A percentile compares a stretch with the other conserved stretches of the same genome.
These are phyloP conservation scores for Poecilia velifera DNA, from an alignment of 2,797 vertebrate species.

Conservation along the genomic window DNA sequence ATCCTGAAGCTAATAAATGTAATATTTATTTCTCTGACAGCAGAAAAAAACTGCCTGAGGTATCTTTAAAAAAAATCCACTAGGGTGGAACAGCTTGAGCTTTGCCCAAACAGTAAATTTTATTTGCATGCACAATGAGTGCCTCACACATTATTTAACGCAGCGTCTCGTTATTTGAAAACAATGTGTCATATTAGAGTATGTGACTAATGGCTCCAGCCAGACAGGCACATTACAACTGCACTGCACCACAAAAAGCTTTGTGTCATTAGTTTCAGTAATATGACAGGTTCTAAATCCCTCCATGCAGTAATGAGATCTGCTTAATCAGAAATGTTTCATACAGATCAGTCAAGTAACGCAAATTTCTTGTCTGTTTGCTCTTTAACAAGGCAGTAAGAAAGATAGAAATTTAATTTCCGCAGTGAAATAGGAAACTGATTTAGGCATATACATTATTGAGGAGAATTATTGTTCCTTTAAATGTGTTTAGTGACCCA, in stretches of 20 bases:
- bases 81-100: conserved; percentile 33
- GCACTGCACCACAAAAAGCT: conserved; percentile 18
- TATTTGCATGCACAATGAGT: conserved; percentile 52
- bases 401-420: not conserved
- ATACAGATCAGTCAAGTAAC: not conserved
- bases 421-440: too few species aligned
- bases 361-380: not conserved
- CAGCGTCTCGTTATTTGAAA: conserved; percentile 46
- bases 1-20: conserved; percentile 12
- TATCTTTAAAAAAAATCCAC: conserved; percentile 26
- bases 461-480: not conserved
- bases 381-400: not conserved
- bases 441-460: not conserved
- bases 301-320: conserved; percentile 20
- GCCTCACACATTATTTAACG: conserved; percentile 42
- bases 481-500: not conserved
- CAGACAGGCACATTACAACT: conserved; percentile 21
- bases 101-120: conserved; percentile 20
- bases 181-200: conserved; percentile 38
- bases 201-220: conserved; percentile 44
- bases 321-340: conserved; percentile 24
- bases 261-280: conserved; percentile 36
- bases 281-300: conserved; percentile 39
- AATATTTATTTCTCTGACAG: conserved; percentile 28
- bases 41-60: conserved; percentile 8